Conservation (phyloP, 1,140 invertebrate genomes). For the Calliopsis andreniformis region DNA sequence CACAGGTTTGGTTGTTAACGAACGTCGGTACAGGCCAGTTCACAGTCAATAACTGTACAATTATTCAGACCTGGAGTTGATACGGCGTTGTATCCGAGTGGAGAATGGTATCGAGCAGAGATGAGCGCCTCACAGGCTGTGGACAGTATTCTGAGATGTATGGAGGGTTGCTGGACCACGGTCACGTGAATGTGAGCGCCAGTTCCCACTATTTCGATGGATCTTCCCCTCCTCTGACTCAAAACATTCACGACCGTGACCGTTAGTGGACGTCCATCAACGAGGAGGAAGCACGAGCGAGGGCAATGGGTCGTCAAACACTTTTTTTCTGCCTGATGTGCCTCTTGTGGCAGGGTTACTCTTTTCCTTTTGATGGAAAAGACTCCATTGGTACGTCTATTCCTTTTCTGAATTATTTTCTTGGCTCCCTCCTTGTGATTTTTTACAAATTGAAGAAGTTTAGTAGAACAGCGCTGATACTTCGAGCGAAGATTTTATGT, state of each 20-base stretch:
- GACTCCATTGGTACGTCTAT: conserved; percentile 20
- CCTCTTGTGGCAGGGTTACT: neutral
- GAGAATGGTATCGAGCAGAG: neutral
- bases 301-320: neutral
- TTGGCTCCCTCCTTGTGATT: too few species aligned
- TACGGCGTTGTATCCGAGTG: neutral
- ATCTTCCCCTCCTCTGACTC: conserved; percentile 13
- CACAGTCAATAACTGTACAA: too few species aligned
- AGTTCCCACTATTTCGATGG: conserved; percentile 27
- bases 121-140: neutral
- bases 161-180: conserved; percentile 17
- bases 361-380: neutral
- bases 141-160: neutral
- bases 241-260: neutral
- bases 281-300: neutral
- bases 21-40: too few species aligned
- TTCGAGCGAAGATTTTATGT: too few species aligned
- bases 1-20: too few species aligned
- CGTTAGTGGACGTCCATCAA: neutral
- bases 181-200: conserved; percentile 40
- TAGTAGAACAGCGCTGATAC: too few species aligned
- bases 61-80: too few species aligned
- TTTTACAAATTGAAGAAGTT: too few species aligned
- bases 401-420: conserved; percentile 27
- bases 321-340: conserved; percentile 3